Base-by-base conservation (phyloP, 2,113 vertebrate genomes). In the Cricetomys ansorgei region DNA sequence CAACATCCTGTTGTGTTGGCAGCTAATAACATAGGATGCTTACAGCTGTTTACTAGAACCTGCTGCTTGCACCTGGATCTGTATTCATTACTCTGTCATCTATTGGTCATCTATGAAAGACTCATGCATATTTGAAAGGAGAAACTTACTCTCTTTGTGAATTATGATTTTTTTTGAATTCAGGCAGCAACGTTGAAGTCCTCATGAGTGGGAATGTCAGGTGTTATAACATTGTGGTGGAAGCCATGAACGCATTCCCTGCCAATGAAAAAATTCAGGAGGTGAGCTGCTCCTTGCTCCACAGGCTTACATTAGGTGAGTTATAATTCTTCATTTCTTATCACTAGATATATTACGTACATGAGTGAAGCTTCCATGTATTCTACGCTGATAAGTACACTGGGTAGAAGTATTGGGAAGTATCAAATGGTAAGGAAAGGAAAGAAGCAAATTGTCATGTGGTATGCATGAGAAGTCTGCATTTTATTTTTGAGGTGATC, bases 181-280 rank as follows among this genome's bases (percentile, higher is more conserved):
- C 95, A 99, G 99, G 98, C 98, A 99, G 98, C 96, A 99, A 99
- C 89, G 99, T 99, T 89, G 99, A 99, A 98, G 98, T 99, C 62
- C 98, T 99, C 81, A 99, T 99, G 99, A 99, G 99, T 48, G 99
- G 99, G 96, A 99, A 99, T 40, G 98, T 99, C 94, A 99, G 99
- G n/a, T 99, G 99, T 98, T 99, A 99, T 97, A 99, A 98, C 85
- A 5, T 99, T 31, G 97, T 99, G 94, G 99, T 99, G 79, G 98
- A 98, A 53, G 98, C 98, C 72, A 99, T 99, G 99, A 98, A 98
- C 81, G 95, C 97, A 1, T 99, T 99, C 96, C 98, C 99, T 4
- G 80, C 76, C 4, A 98, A 83, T 87, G 99, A 99, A 98, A 87
- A 98, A 90, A 97, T 99, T 92, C 99, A 99, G 98, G 99, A 99